Conservation (phyloP, 2,888 invertebrate species). For the Octonoba sinensis region DNA sequence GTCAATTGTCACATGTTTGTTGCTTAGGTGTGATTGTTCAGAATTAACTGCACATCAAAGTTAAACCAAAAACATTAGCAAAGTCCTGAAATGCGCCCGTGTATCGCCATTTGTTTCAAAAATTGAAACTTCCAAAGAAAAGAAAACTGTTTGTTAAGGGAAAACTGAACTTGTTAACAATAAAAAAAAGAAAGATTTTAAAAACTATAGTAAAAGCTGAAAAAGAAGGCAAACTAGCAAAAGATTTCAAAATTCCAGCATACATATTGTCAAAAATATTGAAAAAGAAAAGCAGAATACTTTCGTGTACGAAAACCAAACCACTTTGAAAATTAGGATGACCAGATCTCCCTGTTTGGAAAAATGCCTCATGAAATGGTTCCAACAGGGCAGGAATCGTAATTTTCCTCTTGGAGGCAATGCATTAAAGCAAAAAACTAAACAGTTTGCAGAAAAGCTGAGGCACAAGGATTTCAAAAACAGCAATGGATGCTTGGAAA, state of each 20-base stretch:
- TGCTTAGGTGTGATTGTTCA: no score
- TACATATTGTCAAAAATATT: neutral
- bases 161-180: neutral
- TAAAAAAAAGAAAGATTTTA: neutral
- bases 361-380: neutral
- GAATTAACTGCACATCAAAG: no score
- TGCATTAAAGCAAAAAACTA: neutral
- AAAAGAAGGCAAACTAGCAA: neutral
- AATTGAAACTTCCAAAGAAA: no score
- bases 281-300: neutral
- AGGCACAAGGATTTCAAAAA: neutral
- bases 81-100: no score
- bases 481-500: neutral
- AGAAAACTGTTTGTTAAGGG: neutral
- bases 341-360: neutral
- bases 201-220: neutral
- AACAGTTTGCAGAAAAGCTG: neutral
- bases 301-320: neutral
- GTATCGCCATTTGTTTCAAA: no score
- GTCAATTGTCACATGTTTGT: no score
- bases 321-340: neutral
- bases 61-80: no score
- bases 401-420: neutral
- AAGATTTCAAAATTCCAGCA: no score
- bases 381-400: neutral